Evolutionary conservation across 92 coral and sea anemone species (phyloP), one percentile per base, ranked within the genome.

Genomic region (Bergia sp.): DNA sequence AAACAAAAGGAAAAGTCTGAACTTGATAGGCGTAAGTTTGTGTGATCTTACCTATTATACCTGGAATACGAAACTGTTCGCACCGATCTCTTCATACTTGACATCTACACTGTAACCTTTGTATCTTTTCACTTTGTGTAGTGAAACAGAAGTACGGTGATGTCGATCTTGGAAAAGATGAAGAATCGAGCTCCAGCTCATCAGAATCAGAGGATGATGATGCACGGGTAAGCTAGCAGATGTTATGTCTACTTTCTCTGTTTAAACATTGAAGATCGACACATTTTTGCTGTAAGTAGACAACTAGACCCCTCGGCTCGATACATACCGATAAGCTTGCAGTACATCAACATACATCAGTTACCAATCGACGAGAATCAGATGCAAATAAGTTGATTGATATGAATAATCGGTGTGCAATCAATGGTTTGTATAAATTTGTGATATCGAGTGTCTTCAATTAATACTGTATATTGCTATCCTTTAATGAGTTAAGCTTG

Each of bases 121-220:
- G 57, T 83, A 77, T 37, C 50, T 40, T 42, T 15, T 39, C n/a
- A 15, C 79, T 75, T 76, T 49, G 12, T 53, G 8, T 80, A 97
- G 99, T 97, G 61, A 94, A 93, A 82, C 96, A 95, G 81, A 97
- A 94, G 82, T 97, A 95, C 93, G 99, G 98, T 40, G 95, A 92
- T 49, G 74, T 49, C 37, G 79, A 53, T 11, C 37, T 82, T 64
- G 85, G 69, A n/a, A 86, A 79, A 29, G 92, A 89, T 49, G 92
- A 91, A 29, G 98, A 93, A 7, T 95, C 98, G 43, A 96, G 95
- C 61, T 95, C 98, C 38, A 96, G 95, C 61, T 92, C 98, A 9
- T 95, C 97, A 1, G 99, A 97, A 88, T 85, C 97, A 36, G 99
- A 97, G 80, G 99, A 97, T 84, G 99, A 97, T 5, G 93, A 95